Evolutionary conservation across 2,797 vertebrate species (phyloP), one percentile per base, ranked within the genome.

Genomic region (Chelonia mydas): DNA sequence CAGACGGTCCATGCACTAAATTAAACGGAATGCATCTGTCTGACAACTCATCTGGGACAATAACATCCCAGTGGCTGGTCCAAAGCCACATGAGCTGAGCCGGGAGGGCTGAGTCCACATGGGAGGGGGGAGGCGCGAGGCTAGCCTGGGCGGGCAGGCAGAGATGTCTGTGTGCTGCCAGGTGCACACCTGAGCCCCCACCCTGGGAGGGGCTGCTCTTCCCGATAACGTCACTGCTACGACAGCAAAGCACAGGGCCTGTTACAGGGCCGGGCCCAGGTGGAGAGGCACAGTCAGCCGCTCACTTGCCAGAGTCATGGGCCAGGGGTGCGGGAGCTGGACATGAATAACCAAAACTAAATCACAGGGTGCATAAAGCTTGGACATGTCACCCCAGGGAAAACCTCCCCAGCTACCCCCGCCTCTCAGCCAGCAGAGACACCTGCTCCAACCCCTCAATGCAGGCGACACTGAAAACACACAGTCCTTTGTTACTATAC

Each of bases 401-500:
- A 47, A 47, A 77, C 27, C 74, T 31, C 74, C 45, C 45, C 74
- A 15, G 41, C 25, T 27, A 76, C 37, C 41, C 37, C 74, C 0
- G 0, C 2, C 1, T 13, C 59, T 8, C 28, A 80, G 51, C 72
- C 89, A 77, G 2, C 19, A 3, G 0, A 15, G 27, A 59, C 57
- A 5, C 2, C 2, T 6, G 31, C 86, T 78, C 54, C 0, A 0
- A 7, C 0, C 45, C 45, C 28, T 31, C 86, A 83, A 49, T 1
- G 5, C n/a, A 3, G 74, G 96, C 89, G 15, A 53, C n/a, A 31
- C 89, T 61, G 94, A 33, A 86, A 23, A 33, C 21, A 41, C 93
- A 85, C 33, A 84, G 87, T 78, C 92, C 90, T 17, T 0, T 1
- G 37, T 3, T 61, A 83, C 90, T 6, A 37, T 21, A 49, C 27